Evolutionary conservation across 2,797 vertebrate species (phyloP).

Genomic region (Pampus argenteus): DNA sequence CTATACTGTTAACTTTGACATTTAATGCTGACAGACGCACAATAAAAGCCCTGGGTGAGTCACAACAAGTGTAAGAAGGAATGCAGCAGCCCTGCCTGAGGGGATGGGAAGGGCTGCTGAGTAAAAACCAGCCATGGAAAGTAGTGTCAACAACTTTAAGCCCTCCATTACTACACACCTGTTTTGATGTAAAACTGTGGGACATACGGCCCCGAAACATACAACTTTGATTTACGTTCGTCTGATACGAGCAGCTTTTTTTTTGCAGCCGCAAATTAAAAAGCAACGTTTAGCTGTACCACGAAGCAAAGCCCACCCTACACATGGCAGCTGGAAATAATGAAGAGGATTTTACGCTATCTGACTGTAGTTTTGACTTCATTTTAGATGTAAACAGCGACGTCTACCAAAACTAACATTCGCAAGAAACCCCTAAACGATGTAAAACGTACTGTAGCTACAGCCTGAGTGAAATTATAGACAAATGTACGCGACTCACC

Average conservation of each 20-base stretch:
- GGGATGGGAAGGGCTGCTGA: slow-evolving; percentile 76
- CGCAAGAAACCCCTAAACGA: rapidly evolving
- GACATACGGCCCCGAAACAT: not conserved
- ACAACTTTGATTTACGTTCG: rapidly evolving
- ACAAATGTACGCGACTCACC: slow-evolving; percentile 70
- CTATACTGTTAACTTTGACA: no score
- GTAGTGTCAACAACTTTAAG: slow-evolving; percentile 39
- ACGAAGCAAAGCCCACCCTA: not conserved
- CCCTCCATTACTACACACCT: not conserved
- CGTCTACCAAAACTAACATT: rapidly evolving
- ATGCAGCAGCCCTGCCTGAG: slow-evolving; percentile 66
- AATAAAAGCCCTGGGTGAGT: slow-evolving; percentile 16
- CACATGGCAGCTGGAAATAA: slow-evolving; percentile 34
- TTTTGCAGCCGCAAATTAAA: not conserved
- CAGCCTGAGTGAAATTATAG: rapidly evolving
- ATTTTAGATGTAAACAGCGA: not conserved
- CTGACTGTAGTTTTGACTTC: rapidly evolving
- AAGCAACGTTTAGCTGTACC: not conserved
- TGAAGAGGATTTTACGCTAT: not conserved
- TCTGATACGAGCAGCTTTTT: not conserved
- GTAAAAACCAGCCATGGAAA: slow-evolving; percentile 29
- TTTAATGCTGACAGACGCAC: not conserved
- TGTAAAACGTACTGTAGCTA: rapidly evolving
- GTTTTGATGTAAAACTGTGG: rapidly evolving
- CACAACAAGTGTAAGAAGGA: slow-evolving; percentile 61